Base-by-base conservation (phyloP, 1,140 invertebrate genomes). In the Psix sp. region DNA sequence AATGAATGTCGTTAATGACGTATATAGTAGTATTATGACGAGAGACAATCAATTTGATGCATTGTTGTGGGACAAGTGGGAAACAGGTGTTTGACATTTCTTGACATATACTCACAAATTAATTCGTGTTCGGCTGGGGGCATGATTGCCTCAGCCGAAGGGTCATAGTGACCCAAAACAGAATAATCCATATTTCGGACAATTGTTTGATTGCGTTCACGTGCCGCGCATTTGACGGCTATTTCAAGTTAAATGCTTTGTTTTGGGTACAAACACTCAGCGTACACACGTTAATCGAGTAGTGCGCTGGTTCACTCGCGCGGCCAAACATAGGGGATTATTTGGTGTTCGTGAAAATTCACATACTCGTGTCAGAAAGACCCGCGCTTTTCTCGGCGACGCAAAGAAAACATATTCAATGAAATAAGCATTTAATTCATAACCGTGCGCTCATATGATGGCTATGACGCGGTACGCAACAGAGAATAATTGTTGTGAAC, bases 131-230 rank as follows among this genome's bases (percentile, higher is more conserved):
- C 79, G 5, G 52, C 67, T 20, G 49, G 60, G 16, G 56, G 75
- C 38, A 76, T 65, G 1, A 57, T 63, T 15, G 76, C 46, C 26
- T 84, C 81, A 49, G 78, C 57, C 17, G 77, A 52, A 7, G 77
- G 76, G 45, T 82, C 80, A 49, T 84, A 85, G 36, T 81, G 82
- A 9, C 81, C 77, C 13, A 84, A 59, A 48, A 83, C 74, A 7
- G 82, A 75, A 45, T 82, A 85, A 45, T 85, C 83, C 83, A 85
- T 85, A 7, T 15, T 52, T 43, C 51, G 76, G 24, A 18, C 5
- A n/a, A 13, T 36, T 16, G 6, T 5, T 10, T 29, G 26, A 11
- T n/a, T 18, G 6, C 10, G n/a, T 40, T 66, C 17, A 56, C 33
- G 20, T 6, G 14, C n/a, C 5, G 9, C 7, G n/a, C 49, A 60